Conservation (phyloP, 2,797 vertebrate genomes). For the Natrix natrix region DNA sequence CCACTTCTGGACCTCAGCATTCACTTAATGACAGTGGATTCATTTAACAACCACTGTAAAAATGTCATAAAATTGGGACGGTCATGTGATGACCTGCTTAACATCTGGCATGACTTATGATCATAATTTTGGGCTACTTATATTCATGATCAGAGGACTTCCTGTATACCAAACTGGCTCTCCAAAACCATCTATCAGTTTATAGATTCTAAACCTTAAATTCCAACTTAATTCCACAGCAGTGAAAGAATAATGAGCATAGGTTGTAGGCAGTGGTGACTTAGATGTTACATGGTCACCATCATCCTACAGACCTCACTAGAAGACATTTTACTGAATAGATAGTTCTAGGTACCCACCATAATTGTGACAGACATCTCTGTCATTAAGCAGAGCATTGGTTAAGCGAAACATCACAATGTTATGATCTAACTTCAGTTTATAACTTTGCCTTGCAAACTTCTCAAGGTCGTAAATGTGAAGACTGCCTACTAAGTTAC, state of each 20-base stretch:
- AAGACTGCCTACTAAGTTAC: not conserved
- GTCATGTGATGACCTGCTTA: not conserved
- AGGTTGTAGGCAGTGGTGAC: not conserved
- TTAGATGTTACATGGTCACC: not conserved
- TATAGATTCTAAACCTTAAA: not conserved
- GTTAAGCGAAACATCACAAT: not conserved
- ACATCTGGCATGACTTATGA: not conserved
- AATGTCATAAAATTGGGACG: not conserved
- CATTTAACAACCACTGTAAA: not conserved
- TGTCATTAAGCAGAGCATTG: not conserved
- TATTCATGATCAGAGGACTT: not conserved
- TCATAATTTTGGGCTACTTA: not conserved
- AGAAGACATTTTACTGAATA: not conserved
- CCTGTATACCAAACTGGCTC: not conserved
- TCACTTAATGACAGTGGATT: not conserved
- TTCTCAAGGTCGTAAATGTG: not conserved
- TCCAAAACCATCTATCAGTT: not conserved
- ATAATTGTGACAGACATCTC: not conserved
- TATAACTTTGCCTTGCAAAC: not conserved
- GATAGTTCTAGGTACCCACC: not conserved
- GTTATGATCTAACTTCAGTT: not conserved
- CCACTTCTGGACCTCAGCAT: not conserved
- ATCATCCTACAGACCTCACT: not conserved
- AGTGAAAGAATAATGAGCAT: not conserved
- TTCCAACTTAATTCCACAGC: not conserved